Evolutionary conservation across 2,888 invertebrate genomes (phyloP).

Genomic region (Synergus laeviventris): DNA sequence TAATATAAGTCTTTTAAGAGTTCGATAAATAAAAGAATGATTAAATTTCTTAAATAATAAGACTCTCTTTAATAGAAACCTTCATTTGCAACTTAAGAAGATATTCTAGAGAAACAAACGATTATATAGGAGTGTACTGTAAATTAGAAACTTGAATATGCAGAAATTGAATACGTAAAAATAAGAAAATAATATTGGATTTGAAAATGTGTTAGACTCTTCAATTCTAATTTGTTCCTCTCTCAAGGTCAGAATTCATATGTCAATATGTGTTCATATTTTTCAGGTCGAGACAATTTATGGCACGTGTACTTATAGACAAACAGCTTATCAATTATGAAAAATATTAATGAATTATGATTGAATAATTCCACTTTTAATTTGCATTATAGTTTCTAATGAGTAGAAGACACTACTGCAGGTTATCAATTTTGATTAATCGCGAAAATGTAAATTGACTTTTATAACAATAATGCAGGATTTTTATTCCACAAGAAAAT

Average conservation of each 20-base stretch:
- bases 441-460: conserved; percentile 17
- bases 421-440: background rate
- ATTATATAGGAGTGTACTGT: background rate
- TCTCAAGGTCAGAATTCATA: background rate
- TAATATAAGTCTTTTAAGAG: background rate
- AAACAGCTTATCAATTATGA: background rate
- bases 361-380: background rate
- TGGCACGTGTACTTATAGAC: background rate
- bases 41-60: background rate
- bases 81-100: background rate
- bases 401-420: background rate
- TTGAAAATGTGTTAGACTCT: background rate
- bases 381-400: background rate
- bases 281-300: background rate
- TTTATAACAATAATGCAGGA: background rate
- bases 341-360: background rate
- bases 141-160: background rate
- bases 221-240: background rate
- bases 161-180: background rate
- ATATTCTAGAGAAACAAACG: background rate
- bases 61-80: background rate
- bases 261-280: background rate
- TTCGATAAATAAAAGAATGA: too few relatives aligned
- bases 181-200: background rate
- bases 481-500: background rate